These are phyloP conservation scores for Enteromius viviparus DNA, from an alignment of 2,797 vertebrate genomes.

Conservation along the genomic window DNA sequence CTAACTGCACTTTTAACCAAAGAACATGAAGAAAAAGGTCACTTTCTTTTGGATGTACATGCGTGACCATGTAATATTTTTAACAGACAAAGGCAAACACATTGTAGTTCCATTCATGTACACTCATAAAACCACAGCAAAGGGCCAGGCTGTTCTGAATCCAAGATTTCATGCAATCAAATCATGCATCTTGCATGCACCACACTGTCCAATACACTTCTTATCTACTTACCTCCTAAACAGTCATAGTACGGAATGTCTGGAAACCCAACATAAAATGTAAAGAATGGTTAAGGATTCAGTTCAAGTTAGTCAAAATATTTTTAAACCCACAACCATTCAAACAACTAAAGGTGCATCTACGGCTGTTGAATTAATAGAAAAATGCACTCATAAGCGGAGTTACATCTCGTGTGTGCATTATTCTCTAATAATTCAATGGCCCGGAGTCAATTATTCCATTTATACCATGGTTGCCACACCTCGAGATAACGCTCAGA, in stretches of 20 bases:
- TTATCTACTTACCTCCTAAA: conserved; percentile 79
- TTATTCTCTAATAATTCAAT: no score
- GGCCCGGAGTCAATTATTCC: no score
- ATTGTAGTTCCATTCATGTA: not conserved
- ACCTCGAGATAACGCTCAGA: no score
- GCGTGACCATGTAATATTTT: not conserved
- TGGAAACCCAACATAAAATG: conserved; percentile 77
- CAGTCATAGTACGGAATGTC: conserved; percentile 81
- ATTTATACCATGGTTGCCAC: no score
- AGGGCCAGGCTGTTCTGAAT: not conserved
- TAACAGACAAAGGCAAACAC: not conserved
- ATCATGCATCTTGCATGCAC: conserved; percentile 59
- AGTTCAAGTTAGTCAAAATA: not conserved
- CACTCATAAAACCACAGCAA: conserved; percentile 14
- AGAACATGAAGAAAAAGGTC: not conserved
- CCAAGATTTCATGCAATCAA: conserved; percentile 24
- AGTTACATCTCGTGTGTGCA: no score
- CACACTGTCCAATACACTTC: conserved; percentile 22
- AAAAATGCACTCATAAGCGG: no score
- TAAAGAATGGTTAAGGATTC: conserved; percentile 55
- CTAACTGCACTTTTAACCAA: not conserved
- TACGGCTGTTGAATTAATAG: not conserved
- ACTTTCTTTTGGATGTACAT: not conserved
- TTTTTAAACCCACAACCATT: not conserved
- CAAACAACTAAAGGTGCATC: not conserved